Evolutionary conservation across 2,797 vertebrate species (phyloP).

Genomic region (Etheostoma perlongum): DNA sequence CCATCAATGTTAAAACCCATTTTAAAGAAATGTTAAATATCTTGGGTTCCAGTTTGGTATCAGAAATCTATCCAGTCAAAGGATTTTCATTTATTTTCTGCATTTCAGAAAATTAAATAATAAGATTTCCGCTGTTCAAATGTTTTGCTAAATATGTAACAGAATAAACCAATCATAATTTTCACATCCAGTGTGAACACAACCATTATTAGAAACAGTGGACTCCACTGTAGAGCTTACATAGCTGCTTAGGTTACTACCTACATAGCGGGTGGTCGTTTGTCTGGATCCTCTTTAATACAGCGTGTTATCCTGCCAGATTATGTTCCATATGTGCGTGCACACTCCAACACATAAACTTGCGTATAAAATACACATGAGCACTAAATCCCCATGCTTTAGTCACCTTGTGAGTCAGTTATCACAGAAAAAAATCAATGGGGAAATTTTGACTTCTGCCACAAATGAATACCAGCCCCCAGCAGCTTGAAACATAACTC

Average conservation of each 20-base stretch:
- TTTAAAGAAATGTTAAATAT: not conserved
- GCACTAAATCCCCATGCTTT: constrained; percentile 59
- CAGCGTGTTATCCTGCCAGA: constrained; percentile 66
- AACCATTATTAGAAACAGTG: constrained; percentile 18
- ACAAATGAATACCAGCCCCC: constrained; percentile 50
- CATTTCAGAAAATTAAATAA: not conserved
- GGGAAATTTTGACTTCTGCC: constrained; percentile 51
- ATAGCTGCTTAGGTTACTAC: constrained; percentile 56
- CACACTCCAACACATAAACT: constrained; percentile 42
- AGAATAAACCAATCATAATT: not conserved
- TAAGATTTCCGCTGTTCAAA: not conserved
- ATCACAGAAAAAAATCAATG: constrained; percentile 44
- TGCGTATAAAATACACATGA: constrained; percentile 50
- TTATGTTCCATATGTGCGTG: constrained; percentile 71
- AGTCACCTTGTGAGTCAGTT: constrained; percentile 61
- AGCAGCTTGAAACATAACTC: constrained; percentile 44
- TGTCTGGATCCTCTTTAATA: constrained; percentile 69
- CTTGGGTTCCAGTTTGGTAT: not conserved
- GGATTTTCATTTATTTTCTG: not conserved
- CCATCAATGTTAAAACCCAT: not conserved
- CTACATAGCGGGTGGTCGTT: constrained; percentile 71
- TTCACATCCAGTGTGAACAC: constrained; percentile 24
- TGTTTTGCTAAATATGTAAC: not conserved
- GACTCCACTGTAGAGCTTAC: constrained; percentile 23
- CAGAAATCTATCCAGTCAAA: not conserved